Base-by-base conservation (phyloP, 2,888 invertebrate genomes). In the Drosophila neonasuta region DNA sequence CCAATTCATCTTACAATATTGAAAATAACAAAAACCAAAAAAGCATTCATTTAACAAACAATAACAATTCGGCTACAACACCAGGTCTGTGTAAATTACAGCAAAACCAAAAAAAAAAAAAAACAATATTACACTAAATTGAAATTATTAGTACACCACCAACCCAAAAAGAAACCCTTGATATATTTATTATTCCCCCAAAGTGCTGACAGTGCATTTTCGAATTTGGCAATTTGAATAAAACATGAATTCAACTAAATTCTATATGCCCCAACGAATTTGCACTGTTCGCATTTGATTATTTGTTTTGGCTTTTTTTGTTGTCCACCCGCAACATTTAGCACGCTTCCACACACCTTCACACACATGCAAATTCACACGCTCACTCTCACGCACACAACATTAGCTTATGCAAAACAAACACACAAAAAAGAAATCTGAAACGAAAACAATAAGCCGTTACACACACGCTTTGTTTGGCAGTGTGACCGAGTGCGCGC, bases 41-140 rank as follows among this genome's bases (percentile, higher is more conserved):
- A 91, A 83, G 88, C 90, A 90, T 90, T 89, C 89, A 89, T 89
- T 90, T 90, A 89, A 89, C 89, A 89, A 90, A 90, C 89, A 90
- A 90, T 90, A 90, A 89, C 87, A 90, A 90, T 89, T 89, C 89
- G 88, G 90, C 91, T 82, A 90, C 91, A 88, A 90, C 90, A 89
- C 90, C 91, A 91, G 91, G 91, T 91, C 90, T 89, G 90, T 90
- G 86, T 84, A 88, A 86, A 84, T 81, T 84, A 80, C 82, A 82
- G 75, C 81, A 84, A 80, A 65, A 64, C 69, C 64, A 44, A 70
- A 62, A 58, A 61, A 58, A 17, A 17, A 17, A 17, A 17, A 64
- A 52, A 59, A 58, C 2, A 17, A 17, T 30, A 17, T 46, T 29
- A 68, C 48, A 69, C 58, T 50, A 3, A 57, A 58, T 54, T 63